A percentile compares a stretch with the other conserved stretches of the same genome.
phyloP scores from a whole-genome alignment of 1,140 invertebrate genomes.

The Caenorhabditis brenneri region DNA sequence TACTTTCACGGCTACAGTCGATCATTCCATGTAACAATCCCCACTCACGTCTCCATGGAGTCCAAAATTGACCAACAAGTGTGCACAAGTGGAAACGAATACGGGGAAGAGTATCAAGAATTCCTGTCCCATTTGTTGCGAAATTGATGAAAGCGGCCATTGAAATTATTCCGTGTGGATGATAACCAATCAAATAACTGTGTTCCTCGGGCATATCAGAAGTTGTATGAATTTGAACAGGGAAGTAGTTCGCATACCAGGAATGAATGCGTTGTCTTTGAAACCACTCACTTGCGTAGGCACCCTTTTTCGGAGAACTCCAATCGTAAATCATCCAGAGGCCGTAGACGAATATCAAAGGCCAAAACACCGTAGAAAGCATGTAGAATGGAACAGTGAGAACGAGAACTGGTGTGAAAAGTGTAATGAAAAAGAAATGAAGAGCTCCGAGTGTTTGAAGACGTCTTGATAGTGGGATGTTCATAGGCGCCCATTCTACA shows the following conservation, averaged over 20 bases:
- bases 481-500: slow-evolving; percentile 48
- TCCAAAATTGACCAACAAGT: slow-evolving; percentile 72
- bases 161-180: slow-evolving; percentile 81
- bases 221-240: slow-evolving; percentile 47
- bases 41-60: slow-evolving; percentile 78
- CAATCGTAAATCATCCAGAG: slow-evolving; percentile 58
- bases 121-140: slow-evolving; percentile 79
- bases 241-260: slow-evolving; percentile 52
- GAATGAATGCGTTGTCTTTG: slow-evolving; percentile 48
- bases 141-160: slow-evolving; percentile 73
- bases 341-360: slow-evolving; percentile 39
- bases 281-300: slow-evolving; percentile 49
- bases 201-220: slow-evolving; percentile 25
- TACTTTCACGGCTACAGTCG: slow-evolving; percentile 57
- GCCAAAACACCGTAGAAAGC: slow-evolving; percentile 43
- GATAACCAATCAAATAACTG: slow-evolving; percentile 74
- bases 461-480: slow-evolving; percentile 39
- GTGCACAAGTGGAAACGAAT: slow-evolving; percentile 79
- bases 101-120: slow-evolving; percentile 81
- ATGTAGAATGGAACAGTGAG: slow-evolving; percentile 31
- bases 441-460: slow-evolving; percentile 47
- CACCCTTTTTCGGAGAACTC: slow-evolving; percentile 44
- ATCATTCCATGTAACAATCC: slow-evolving; percentile 73
- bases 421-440: slow-evolving; percentile 44
- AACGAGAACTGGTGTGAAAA: slow-evolving; percentile 33